A percentile compares a stretch with the other conserved stretches of the same genome.
Evolutionary conservation across 1,140 invertebrate species (phyloP).

Genomic region (Epicauta chinensis): DNA sequence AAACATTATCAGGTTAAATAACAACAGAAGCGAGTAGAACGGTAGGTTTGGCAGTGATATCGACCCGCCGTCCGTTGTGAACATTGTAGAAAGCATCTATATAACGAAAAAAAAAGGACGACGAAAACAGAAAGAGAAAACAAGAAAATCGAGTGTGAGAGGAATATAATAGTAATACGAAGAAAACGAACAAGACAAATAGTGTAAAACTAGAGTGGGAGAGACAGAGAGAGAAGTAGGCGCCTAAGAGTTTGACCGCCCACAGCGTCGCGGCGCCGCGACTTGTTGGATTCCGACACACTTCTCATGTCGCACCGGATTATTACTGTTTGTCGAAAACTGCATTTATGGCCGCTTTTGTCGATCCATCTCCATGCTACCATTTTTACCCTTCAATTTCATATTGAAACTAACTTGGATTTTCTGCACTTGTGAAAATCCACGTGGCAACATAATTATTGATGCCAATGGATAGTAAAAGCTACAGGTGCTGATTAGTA

Average conservation of each 20-base stretch:
- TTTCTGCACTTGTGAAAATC: no score
- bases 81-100: constrained; percentile 13
- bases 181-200: background rate
- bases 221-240: constrained; percentile 12
- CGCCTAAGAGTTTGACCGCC: constrained; percentile 32
- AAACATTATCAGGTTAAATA: constrained; percentile 21
- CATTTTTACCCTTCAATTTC: no score
- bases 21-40: constrained; percentile 22
- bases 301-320: constrained; percentile 35
- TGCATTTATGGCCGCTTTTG: no score
- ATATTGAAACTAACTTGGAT: no score
- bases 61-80: constrained; percentile 12
- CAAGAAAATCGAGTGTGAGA: background rate
- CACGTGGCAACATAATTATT: no score
- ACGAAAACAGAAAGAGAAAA: background rate
- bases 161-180: background rate
- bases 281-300: constrained; percentile 40
- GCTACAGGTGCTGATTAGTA: no score
- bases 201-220: background rate
- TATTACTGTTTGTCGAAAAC: constrained; percentile 27
- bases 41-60: constrained; percentile 25
- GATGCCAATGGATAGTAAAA: no score
- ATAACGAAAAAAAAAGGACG: background rate
- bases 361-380: no score
- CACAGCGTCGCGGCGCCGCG: constrained; percentile 35